These are phyloP conservation scores for Halesus radiatus DNA, from an alignment of 1,140 invertebrate genomes.

Conservation along the genomic window DNA sequence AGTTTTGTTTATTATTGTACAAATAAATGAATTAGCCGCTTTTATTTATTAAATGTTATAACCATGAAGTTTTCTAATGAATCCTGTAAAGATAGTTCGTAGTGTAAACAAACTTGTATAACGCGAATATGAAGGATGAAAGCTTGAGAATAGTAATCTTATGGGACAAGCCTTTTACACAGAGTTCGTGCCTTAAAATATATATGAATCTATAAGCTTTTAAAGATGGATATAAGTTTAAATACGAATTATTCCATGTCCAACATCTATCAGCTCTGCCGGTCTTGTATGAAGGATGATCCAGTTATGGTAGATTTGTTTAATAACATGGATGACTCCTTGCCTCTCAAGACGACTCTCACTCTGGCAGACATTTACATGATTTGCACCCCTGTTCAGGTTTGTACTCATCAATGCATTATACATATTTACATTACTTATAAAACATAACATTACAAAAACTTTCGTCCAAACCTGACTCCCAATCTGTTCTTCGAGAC, in stretches of 20 bases:
- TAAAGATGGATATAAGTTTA: conserved; percentile 13
- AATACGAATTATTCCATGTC: conserved; percentile 1
- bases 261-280: conserved; percentile 59
- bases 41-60: conserved; percentile 12
- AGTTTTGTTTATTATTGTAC: conserved; percentile 30
- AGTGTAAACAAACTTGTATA: conserved; percentile 1
- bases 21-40: neutral
- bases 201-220: conserved; percentile 1
- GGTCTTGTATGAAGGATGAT: conserved; percentile 65
- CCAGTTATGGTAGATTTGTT: conserved; percentile 62
- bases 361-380: conserved; percentile 62
- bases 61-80: neutral
- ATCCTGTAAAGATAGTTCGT: neutral
- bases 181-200: conserved; percentile 31
- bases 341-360: conserved; percentile 58
- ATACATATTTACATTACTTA: too few relatives aligned
- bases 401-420: conserved; percentile 47
- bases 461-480: too few relatives aligned
- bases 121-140: conserved; percentile 21
- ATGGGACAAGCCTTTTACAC: conserved; percentile 18
- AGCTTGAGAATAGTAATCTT: neutral
- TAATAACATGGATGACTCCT: conserved; percentile 59
- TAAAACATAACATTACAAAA: too few relatives aligned
- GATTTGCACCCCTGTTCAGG: conserved; percentile 61
- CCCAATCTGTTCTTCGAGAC: too few relatives aligned